Evolutionary conservation across 2,888 invertebrate species (phyloP), one percentile per base, ranked within the genome.

Genomic region (Schrankia costaestrigalis): DNA sequence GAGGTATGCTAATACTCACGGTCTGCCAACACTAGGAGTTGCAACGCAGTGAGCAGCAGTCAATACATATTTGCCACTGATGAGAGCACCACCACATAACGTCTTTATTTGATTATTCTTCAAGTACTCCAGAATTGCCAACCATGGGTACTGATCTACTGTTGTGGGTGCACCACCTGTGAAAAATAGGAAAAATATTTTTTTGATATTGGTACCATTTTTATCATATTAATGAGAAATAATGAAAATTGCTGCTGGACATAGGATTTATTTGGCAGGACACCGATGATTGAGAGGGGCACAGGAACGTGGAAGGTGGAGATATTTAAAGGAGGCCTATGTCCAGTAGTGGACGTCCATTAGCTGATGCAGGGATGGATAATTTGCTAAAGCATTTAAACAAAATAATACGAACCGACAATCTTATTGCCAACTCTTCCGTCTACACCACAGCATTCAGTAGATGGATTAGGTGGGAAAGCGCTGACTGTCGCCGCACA

Each of bases 71-170:
- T 70, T 68, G 3, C 65, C 61, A 35, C 84, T 90, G 48, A 91
- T 90, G 1, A 91, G 73, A 3, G 79, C 70, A 3, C 89, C 90
- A 1, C 71, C 74, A 26, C 78, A 77, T 0, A 78, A 56, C 27
- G 72, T 64, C 38, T 67, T 72, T 13, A 58, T 47, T 3, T 33
- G 42, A 11, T 25, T 43, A 22, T 56, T 54, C 0, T 42, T 56
- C 0, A 40, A 37, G 52, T 90, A 90, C 25, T 88, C 78, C 9
- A 91, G 68, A 18, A 90, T 56, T 0, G 75, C 86, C 68, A 90
- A 60, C 91, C 91, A 91, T 0, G 91, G 91, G 59, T 88, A 90
- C 56, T 90, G 85, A 25, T 89, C 90, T 2, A 91, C 56, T 0
- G 48, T 42, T 2, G 90, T 81, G 17, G 63, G 68, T 2, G 26